Evolutionary conservation across 2,888 invertebrate genomes (phyloP).

Genomic region (Diachrysia chrysitis): DNA sequence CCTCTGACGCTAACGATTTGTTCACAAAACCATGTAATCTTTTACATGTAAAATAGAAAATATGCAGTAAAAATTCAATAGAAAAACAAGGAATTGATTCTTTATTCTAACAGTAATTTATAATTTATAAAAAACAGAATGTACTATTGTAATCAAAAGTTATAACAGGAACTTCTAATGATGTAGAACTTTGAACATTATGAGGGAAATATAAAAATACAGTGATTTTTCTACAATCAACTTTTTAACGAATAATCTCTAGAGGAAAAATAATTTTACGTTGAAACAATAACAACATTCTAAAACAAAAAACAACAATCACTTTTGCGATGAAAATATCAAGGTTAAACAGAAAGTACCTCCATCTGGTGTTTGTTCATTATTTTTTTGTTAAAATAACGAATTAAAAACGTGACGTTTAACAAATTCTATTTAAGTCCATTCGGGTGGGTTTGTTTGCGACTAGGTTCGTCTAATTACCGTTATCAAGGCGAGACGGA

Average conservation of each 20-base stretch:
- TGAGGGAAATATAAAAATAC: slow-evolving; percentile 37
- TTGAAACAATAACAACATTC: slow-evolving; percentile 17
- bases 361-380: slow-evolving; percentile 56
- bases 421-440: slow-evolving; percentile 63
- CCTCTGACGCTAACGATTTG: background rate
- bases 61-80: background rate
- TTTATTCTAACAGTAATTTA: slow-evolving; percentile 12
- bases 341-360: slow-evolving; percentile 9
- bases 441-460: slow-evolving; percentile 66
- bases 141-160: slow-evolving; percentile 35
- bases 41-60: background rate
- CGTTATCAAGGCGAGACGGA: slow-evolving; percentile 66
- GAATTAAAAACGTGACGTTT: slow-evolving; percentile 60
- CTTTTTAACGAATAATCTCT: slow-evolving; percentile 12
- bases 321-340: background rate
- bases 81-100: slow-evolving; percentile 13
- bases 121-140: slow-evolving; percentile 17
- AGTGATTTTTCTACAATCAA: slow-evolving; percentile 12
- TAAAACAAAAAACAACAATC: background rate
- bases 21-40: slow-evolving; percentile 1
- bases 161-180: slow-evolving; percentile 36
- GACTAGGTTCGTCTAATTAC: slow-evolving; percentile 74
- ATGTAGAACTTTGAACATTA: slow-evolving; percentile 48
- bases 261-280: slow-evolving; percentile 10
- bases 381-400: slow-evolving; percentile 59